phyloP scores from a whole-genome alignment of 2,888 invertebrate species.

The Lymantria dispar region DNA sequence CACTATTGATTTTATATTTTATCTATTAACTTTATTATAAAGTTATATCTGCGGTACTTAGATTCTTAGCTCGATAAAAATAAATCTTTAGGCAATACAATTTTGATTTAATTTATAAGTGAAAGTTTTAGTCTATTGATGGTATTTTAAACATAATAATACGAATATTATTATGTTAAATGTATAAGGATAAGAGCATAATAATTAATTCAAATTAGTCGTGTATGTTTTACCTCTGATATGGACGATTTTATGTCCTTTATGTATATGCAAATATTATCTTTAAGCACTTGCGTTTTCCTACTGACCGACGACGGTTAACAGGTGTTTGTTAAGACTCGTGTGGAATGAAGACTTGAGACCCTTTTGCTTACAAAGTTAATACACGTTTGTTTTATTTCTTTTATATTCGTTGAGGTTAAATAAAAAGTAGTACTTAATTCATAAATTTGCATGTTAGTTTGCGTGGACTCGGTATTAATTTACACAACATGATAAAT shows the following conservation, averaged over 20 bases:
- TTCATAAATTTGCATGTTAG: too few species aligned
- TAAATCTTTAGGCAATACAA: too few species aligned
- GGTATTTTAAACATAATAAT: not conserved
- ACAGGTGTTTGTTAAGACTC: constrained; percentile 48
- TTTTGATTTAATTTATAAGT: not conserved
- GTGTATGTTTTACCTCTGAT: constrained; percentile 56
- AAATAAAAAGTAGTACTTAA: too few species aligned
- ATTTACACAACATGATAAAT: too few species aligned
- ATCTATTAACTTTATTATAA: too few species aligned
- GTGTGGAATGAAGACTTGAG: constrained; percentile 29
- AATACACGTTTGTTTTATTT: constrained; percentile 8
- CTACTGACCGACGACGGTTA: constrained; percentile 33
- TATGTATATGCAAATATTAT: constrained; percentile 61
- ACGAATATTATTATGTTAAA: constrained; percentile 1
- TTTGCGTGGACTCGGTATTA: too few species aligned
- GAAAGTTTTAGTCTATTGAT: not conserved
- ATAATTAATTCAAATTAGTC: constrained; percentile 50
- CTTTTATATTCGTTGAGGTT: constrained; percentile 7
- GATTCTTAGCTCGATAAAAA: too few species aligned
- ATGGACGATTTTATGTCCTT: constrained; percentile 51
- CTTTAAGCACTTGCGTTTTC: constrained; percentile 45
- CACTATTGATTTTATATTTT: too few species aligned
- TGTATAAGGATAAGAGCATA: constrained; percentile 31
- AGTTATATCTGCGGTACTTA: too few species aligned
- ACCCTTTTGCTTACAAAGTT: constrained; percentile 37